A percentile compares a stretch with the other conserved stretches of the same genome.
Evolutionary conservation across 2,797 vertebrate species (phyloP).

Genomic region (Ciconia nigra): DNA sequence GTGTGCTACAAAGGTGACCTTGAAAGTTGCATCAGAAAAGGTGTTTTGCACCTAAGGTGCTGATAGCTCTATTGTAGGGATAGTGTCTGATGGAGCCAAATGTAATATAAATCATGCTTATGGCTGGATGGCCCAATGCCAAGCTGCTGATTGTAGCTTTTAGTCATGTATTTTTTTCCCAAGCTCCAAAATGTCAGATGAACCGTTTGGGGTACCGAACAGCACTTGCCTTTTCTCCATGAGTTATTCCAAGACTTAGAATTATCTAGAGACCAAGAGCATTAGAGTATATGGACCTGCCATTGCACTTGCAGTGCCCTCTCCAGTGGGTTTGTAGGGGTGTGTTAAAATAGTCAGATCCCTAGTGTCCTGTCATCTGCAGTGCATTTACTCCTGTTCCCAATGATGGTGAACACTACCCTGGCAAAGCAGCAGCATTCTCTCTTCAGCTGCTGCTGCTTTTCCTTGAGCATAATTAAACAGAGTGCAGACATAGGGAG

Average conservation of each 20-base stretch:
- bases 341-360: not conserved
- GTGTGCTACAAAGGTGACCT: not conserved
- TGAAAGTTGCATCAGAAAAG: not conserved
- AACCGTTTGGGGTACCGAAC: not conserved
- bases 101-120: not conserved
- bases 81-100: not conserved
- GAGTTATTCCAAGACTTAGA: not conserved
- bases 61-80: not conserved
- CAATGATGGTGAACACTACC: not conserved
- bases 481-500: not conserved
- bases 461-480: conserved; percentile 11
- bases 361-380: not conserved
- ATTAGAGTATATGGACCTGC: not conserved
- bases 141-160: not conserved
- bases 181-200: not conserved
- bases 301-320: not conserved
- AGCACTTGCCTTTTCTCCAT: not conserved
- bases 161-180: not conserved
- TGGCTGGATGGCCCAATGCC: not conserved
- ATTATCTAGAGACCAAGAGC: not conserved
- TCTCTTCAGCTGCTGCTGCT: not conserved
- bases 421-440: not conserved
- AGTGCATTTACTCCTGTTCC: not conserved
- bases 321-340: not conserved
- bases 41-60: not conserved